These are phyloP conservation scores for Lemur catta DNA, from an alignment of 2,797 vertebrate species.

Conservation along the genomic window DNA sequence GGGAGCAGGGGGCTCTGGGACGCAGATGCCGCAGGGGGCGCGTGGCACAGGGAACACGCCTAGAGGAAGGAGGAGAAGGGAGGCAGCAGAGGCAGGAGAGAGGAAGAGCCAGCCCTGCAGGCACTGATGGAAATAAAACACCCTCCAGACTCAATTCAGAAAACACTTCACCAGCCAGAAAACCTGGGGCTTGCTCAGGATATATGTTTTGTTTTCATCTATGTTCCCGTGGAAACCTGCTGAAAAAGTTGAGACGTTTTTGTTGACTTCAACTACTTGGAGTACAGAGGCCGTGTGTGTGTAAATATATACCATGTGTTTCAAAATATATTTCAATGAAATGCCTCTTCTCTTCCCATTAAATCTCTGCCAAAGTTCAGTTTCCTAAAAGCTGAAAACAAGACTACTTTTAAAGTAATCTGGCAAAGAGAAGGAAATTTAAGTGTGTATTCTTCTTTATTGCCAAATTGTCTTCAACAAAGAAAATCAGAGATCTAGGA, in stretches of 20 bases:
- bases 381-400: background rate
- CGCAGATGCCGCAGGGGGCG: background rate
- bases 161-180: slow-evolving; percentile 64
- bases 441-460: background rate
- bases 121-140: background rate
- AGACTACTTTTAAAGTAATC: background rate
- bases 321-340: background rate
- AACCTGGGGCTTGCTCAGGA: slow-evolving; percentile 12
- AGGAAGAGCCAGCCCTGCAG: background rate
- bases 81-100: background rate
- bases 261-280: slow-evolving; percentile 53
- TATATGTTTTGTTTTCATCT: slow-evolving; percentile 55
- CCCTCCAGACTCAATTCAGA: slow-evolving; percentile 54
- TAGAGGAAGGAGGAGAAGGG: background rate
- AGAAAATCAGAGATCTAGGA: background rate
- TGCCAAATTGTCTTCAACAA: background rate
- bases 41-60: background rate
- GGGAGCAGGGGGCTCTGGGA: too few species aligned
- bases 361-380: background rate
- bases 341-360: background rate
- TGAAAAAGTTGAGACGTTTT: slow-evolving; percentile 20
- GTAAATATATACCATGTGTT: background rate
- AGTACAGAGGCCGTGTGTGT: background rate
- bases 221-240: slow-evolving; percentile 48
- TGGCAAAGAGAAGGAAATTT: background rate